Evolutionary conservation across 2,113 vertebrate species (phyloP), one percentile per base, ranked within the genome.

Genomic region (Prochilodus magdalenae): DNA sequence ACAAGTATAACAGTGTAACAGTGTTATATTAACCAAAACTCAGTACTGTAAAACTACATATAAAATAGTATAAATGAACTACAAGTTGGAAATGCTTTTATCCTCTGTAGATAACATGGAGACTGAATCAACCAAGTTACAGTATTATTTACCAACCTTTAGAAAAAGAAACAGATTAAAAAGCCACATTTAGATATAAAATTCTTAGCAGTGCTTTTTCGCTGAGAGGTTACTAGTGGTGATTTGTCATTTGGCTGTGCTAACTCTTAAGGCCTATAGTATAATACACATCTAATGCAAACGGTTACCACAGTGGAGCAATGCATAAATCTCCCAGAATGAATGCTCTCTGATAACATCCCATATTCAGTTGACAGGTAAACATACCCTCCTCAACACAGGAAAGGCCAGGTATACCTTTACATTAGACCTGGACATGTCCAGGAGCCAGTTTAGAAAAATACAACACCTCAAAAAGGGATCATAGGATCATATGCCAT

Each of bases 381-480:
- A 80, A 60, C 83, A 79, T 78, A 73, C 70, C 59, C 62, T 71
- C 66, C 14, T 69, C 75, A 75, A 47, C 67, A 80, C 57, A 29
- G 66, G 81, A 29, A 67, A 63, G 62, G 65, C 30, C 44, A 51
- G 79, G 20, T 81, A 87, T 47, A 88, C 84, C 74, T 73, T 70
- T 62, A 66, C 62, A 47, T 3, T 51, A 22, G 49, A n/a, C n/a
- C n/a, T 59, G 15, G 30, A 89, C 89, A 15, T 86, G 77, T 87
- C 79, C 80, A 92, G 89, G 91, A 82, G 59, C 74, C 80, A 74
- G 79, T 80, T 75, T 73, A 86, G 69, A 83, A 85, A 87, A 87
- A 62, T 69, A 83, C 33, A 91, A 77, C 36, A n/a, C 29, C 59
- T 82, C 73, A 75, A 80, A 87, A 77, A 53, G 20, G 57, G 53